Percentiles rank a stretch among this genome's conserved stretches.
These are phyloP conservation scores for Fragum sueziense DNA, from an alignment of 2,888 invertebrate species.

Conservation along the genomic window DNA sequence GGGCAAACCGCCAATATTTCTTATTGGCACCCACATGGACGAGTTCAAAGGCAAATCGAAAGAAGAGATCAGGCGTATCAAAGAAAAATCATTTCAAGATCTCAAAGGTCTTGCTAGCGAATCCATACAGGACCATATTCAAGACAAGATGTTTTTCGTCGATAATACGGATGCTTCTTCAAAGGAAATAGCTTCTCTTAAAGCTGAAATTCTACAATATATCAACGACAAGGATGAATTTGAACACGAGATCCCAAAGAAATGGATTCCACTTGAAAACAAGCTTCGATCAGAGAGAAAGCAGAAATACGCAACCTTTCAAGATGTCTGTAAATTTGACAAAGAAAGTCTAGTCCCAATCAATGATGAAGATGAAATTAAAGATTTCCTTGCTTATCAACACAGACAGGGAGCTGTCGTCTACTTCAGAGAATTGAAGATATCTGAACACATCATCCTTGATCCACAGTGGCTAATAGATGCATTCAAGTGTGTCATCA, in stretches of 20 bases:
- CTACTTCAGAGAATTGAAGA: conserved; percentile 26
- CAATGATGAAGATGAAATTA: conserved; percentile 6
- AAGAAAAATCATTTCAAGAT: conserved; percentile 4
- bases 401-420: conserved; percentile 27
- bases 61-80: neutral
- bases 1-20: conserved; percentile 27
- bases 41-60: neutral
- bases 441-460: conserved; percentile 26
- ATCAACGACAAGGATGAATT: neutral
- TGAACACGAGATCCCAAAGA: conserved; percentile 19
- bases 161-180: conserved; percentile 3
- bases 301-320: conserved; percentile 2
- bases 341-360: conserved; percentile 1
- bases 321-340: conserved; percentile 12
- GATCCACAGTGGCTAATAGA: conserved; percentile 36
- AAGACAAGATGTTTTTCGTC: conserved; percentile 12
- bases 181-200: neutral
- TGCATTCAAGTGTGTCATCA: conserved; percentile 40
- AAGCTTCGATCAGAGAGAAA: neutral
- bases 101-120: conserved; percentile 24
- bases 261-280: conserved; percentile 36
- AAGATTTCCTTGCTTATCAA: conserved; percentile 29
- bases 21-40: conserved; percentile 44
- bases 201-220: neutral
- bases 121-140: conserved; percentile 30